Conservation (phyloP, 2,113 vertebrate species). For the Rhegmatorhina hoffmannsi region DNA sequence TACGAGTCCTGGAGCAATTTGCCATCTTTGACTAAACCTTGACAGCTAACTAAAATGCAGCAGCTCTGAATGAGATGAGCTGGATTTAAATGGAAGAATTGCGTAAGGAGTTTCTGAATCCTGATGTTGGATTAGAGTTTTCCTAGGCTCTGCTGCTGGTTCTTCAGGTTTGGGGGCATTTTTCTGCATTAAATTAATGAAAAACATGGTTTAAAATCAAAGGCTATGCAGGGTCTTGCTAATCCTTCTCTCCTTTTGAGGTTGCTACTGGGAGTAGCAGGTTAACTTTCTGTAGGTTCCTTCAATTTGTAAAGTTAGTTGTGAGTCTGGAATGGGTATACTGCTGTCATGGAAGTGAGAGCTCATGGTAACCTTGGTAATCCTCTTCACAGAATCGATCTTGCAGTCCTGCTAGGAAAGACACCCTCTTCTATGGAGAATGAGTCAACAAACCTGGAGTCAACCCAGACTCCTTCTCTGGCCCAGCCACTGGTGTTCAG, state of each 20-base stretch:
- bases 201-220: not conserved
- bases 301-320: not conserved
- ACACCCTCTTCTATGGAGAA: slow-evolving; percentile 91
- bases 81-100: not conserved
- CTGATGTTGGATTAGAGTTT: not conserved
- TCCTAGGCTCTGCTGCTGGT: not conserved
- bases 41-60: not conserved
- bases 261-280: not conserved
- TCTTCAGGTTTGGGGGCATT: not conserved
- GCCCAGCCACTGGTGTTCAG: slow-evolving; percentile 95
- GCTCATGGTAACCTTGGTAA: not conserved
- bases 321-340: not conserved
- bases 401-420: slow-evolving; percentile 95
- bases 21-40: not conserved
- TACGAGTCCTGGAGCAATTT: not conserved
- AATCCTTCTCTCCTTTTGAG: not conserved
- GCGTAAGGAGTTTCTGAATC: not conserved
- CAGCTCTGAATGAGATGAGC: not conserved
- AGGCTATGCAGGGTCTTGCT: not conserved
- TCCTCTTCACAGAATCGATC: slow-evolving; percentile 85
- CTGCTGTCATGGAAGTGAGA: not conserved
- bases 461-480: slow-evolving; percentile 85
- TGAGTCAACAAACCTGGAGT: slow-evolving; percentile 84
- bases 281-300: not conserved
- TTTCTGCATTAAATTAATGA: not conserved